Conservation (phyloP, 2,888 invertebrate species). For the Drosophila flavopinicola region DNA sequence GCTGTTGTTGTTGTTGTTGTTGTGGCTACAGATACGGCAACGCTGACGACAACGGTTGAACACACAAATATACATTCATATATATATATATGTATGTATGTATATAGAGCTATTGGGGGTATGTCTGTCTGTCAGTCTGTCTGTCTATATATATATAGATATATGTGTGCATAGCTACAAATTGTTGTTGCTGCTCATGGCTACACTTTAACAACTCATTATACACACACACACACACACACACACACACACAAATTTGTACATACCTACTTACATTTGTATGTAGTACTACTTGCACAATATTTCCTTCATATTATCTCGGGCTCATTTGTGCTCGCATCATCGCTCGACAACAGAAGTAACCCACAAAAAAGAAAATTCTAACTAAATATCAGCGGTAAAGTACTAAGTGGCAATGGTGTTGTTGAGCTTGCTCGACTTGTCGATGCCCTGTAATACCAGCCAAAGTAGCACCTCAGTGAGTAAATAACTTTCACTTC, state of each 20-base stretch:
- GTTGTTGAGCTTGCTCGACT: background rate
- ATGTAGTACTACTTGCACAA: background rate
- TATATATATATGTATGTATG: background rate
- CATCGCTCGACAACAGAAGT: background rate
- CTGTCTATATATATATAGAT: conserved; percentile 8
- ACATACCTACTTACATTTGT: conserved; percentile 1
- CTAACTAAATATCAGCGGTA: background rate
- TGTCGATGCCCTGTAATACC: background rate
- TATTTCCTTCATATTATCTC: conserved; percentile 24
- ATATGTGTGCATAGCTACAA: conserved; percentile 28
- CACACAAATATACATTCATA: conserved; percentile 8
- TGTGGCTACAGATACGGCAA: conserved; percentile 44
- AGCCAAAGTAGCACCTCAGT: too few relatives aligned
- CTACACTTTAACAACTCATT: conserved; percentile 62
- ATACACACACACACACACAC: conserved; percentile 25
- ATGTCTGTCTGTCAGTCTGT: conserved; percentile 14
- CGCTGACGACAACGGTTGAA: conserved; percentile 34
- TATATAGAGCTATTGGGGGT: conserved; percentile 24
- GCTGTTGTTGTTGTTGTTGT: conserved; percentile 41
- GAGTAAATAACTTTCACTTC: too few relatives aligned
- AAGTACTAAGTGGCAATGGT: background rate
- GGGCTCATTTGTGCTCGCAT: conserved; percentile 23
- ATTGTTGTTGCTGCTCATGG: conserved; percentile 48
- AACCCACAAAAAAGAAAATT: conserved; percentile 3
- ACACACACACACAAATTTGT: conserved; percentile 3